These are phyloP conservation scores for Rhagonycha fulva DNA, from an alignment of 2,888 invertebrate species.

Conservation along the genomic window DNA sequence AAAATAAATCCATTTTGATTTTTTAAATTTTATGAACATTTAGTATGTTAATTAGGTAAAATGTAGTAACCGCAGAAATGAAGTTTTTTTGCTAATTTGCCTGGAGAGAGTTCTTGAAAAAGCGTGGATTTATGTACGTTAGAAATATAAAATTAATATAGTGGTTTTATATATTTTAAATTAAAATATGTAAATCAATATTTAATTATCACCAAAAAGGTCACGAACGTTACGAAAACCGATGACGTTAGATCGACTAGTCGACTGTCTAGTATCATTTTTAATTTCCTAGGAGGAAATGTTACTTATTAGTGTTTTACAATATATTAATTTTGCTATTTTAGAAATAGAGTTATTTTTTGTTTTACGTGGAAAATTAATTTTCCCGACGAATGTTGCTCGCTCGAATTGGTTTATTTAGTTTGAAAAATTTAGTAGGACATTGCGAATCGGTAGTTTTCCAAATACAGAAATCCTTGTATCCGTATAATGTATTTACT, in stretches of 20 bases:
- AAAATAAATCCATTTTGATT: too few species aligned
- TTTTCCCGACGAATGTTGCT: neutral
- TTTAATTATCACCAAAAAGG: neutral
- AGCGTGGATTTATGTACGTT: neutral
- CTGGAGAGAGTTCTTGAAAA: neutral
- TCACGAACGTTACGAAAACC: neutral
- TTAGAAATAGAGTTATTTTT: neutral
- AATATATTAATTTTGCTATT: neutral
- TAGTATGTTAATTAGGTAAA: neutral
- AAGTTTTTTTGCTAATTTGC: neutral
- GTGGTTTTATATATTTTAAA: neutral
- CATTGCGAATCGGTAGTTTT: neutral
- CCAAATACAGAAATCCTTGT: neutral
- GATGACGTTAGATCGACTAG: neutral
- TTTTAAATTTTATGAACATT: neutral
- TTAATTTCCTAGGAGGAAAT: neutral
- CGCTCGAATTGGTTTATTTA: neutral
- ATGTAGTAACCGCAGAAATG: neutral
- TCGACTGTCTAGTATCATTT: neutral
- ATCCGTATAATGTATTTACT: neutral
- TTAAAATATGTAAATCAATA: neutral
- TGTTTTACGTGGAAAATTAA: neutral
- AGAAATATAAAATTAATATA: neutral
- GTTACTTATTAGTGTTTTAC: neutral
- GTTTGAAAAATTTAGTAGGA: neutral